Percentiles rank a stretch among this genome's conserved stretches.
Conservation (phyloP, 2,888 invertebrate genomes). For the Tribolium freemani region DNA sequence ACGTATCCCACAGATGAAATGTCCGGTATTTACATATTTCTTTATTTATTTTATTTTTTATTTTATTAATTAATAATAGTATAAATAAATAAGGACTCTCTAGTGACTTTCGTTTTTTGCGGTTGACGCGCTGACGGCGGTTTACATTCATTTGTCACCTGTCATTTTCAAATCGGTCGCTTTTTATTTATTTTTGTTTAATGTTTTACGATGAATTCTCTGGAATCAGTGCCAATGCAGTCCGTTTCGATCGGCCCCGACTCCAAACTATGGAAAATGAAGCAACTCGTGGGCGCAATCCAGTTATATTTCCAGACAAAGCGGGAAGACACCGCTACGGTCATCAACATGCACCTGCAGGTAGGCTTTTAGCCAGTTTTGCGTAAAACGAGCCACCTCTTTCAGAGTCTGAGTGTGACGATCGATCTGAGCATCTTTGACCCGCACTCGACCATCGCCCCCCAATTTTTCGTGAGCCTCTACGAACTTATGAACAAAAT, state of each 20-base stretch:
- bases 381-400: background rate
- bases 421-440: conserved; percentile 78
- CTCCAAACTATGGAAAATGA: conserved; percentile 33
- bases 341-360: conserved; percentile 34
- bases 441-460: conserved; percentile 74
- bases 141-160: conserved; percentile 16
- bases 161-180: conserved; percentile 20
- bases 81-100: too few relatives aligned
- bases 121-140: background rate
- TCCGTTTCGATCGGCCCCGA: conserved; percentile 35
- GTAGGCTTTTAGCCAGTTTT: background rate
- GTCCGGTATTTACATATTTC: too few relatives aligned
- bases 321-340: conserved; percentile 28
- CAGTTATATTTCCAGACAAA: conserved; percentile 28
- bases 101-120: background rate
- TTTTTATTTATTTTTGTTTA: background rate
- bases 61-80: too few relatives aligned
- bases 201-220: conserved; percentile 15
- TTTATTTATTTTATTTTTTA: too few relatives aligned
- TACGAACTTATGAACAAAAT: conserved; percentile 76
- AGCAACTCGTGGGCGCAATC: conserved; percentile 34
- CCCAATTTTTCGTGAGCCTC: conserved; percentile 78
- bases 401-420: conserved; percentile 70
- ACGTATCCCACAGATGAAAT: too few relatives aligned
- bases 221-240: background rate